These are phyloP conservation scores for Bombus superbus DNA, from an alignment of 1,140 invertebrate species.

Conservation along the genomic window DNA sequence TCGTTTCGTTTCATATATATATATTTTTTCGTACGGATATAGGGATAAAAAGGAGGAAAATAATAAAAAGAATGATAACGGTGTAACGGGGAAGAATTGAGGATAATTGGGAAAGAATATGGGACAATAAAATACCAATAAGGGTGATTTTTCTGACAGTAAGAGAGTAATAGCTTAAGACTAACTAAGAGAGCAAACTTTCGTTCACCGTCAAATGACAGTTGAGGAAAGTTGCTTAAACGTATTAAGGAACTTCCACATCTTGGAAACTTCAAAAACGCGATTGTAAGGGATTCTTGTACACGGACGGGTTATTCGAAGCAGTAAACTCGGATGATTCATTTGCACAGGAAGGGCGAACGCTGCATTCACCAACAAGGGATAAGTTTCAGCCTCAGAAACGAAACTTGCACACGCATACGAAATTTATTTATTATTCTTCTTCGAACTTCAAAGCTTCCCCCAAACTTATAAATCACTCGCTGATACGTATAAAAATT, in stretches of 20 bases:
- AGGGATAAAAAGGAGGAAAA: neutral
- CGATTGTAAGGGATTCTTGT: constrained; percentile 26
- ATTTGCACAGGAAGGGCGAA: constrained; percentile 8
- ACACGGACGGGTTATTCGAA: constrained; percentile 7
- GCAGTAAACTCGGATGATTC: constrained; percentile 31
- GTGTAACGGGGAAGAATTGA: neutral
- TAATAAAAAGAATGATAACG: neutral
- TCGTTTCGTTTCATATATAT: neutral
- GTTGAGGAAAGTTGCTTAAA: constrained; percentile 15
- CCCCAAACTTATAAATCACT: neutral
- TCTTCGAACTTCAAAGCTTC: neutral
- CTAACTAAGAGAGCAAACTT: constrained; percentile 22
- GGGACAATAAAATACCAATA: neutral
- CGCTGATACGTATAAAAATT: neutral
- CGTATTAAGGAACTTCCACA: constrained; percentile 1
- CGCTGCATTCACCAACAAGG: constrained; percentile 6
- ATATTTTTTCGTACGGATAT: neutral
- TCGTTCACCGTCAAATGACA: neutral
- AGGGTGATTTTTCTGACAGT: neutral
- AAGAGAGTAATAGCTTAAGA: neutral
- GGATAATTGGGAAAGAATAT: neutral
- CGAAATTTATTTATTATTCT: neutral
- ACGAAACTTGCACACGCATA: constrained; percentile 7
- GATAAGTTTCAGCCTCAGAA: neutral
- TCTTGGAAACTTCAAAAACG: constrained; percentile 2